Evolutionary conservation across 2,888 invertebrate genomes (phyloP).

Genomic region (Dryobotodes eremita): DNA sequence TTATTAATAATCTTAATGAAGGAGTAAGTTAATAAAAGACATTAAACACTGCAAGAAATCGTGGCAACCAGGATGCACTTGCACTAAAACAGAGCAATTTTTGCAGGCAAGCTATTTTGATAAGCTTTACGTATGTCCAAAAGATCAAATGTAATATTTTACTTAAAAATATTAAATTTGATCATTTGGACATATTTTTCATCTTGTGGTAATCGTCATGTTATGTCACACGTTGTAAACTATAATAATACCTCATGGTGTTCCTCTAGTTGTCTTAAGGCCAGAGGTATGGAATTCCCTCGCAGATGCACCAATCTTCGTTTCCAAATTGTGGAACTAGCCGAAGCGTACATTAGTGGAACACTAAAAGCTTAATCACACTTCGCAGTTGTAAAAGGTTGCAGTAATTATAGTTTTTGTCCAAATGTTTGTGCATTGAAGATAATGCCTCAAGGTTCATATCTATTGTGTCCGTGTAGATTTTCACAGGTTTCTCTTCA

Average conservation of each 20-base stretch:
- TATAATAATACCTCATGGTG: background rate
- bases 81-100: background rate
- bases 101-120: background rate
- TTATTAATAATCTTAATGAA: background rate
- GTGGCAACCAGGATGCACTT: background rate
- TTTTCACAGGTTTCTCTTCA: slow-evolving; percentile 32
- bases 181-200: too few species aligned
- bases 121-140: too few species aligned
- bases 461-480: slow-evolving; percentile 8
- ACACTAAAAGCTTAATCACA: background rate
- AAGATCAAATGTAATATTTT: too few species aligned
- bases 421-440: slow-evolving; percentile 10
- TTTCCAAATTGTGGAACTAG: background rate
- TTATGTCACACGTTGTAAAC: too few species aligned
- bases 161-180: too few species aligned
- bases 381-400: background rate
- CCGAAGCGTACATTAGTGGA: background rate
- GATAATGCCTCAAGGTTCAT: slow-evolving; percentile 24
- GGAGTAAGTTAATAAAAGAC: background rate
- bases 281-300: background rate
- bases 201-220: too few species aligned
- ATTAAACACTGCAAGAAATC: background rate
- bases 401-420: slow-evolving; percentile 19
- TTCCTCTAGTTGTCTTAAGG: background rate
- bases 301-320: background rate